Evolutionary conservation across 2,113 vertebrate genomes (phyloP).

Genomic region (Oryctolagus cuniculus): DNA sequence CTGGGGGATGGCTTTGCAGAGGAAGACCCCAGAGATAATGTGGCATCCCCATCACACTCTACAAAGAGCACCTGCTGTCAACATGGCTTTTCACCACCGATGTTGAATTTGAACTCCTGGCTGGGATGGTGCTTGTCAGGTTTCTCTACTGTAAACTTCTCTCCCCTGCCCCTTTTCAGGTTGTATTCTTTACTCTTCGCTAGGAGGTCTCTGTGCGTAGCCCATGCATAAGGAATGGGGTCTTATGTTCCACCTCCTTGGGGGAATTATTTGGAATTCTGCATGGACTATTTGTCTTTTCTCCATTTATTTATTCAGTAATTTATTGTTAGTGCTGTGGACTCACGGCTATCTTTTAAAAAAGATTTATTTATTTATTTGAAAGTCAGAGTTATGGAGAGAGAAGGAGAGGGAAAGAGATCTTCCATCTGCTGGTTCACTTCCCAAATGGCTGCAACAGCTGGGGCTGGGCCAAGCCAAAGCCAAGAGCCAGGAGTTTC

Average conservation of each 20-base stretch:
- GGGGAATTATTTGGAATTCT: too few species aligned
- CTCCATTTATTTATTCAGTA: too few species aligned
- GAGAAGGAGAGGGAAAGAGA: too few species aligned
- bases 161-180: not conserved
- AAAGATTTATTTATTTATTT: too few species aligned
- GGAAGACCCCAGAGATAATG: not conserved
- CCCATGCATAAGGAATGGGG: not conserved
- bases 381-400: too few species aligned
- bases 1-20: not conserved
- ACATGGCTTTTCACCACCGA: not conserved
- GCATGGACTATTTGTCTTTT: too few species aligned
- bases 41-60: not conserved
- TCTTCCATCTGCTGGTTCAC: too few species aligned
- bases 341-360: too few species aligned
- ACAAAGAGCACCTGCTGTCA: not conserved
- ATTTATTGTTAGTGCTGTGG: too few species aligned
- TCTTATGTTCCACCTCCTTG: not conserved
- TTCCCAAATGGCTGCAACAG: too few species aligned
- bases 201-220: not conserved
- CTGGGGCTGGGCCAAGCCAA: too few species aligned
- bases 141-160: not conserved
- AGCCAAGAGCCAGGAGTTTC: too few species aligned
- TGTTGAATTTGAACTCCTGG: not conserved
- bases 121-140: not conserved
- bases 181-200: not conserved